Base-by-base conservation (phyloP, 1,140 invertebrate genomes). In the Lasioglossum baleicum region DNA sequence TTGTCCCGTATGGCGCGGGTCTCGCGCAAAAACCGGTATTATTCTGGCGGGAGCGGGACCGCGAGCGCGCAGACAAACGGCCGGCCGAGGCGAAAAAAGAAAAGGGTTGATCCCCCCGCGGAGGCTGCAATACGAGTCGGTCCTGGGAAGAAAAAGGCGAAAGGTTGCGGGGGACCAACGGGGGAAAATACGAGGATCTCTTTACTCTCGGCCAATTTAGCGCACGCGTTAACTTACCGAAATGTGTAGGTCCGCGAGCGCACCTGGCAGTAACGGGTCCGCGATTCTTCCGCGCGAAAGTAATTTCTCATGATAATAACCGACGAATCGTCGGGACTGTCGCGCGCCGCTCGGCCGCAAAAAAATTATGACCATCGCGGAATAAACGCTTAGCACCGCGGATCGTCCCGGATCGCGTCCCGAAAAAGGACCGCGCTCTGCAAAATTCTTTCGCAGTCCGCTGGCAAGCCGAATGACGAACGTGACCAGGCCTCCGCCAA, bases 351-450 rank as follows among this genome's bases (percentile, higher is more conserved):
- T 48, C 53, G 40, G 48, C 58, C 56, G 53, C 31, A 78, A 65
- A 75, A 48, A 63, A 81, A 75, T 81, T 76, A 84, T 72, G 82
- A 48, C 71, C 51, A n/a, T 22, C 58, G 42, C 63, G 77, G 63
- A 84, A 84, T 84, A 84, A 84, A 80, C 68, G 83, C 83, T 84
- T 84, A 81, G 58, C 10, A 10, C 63, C 80, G 35, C 35, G 77
- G 72, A 58, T 58, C 51, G 17, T 66, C 68, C 71, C 74, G 80
- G 61, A 53, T 31, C 56, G n/a, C 60, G 56, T 20, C 68, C 53
- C 48, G 48, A 67, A 58, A 68, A 26, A 26, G 17, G 63, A 60
- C 44, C 60, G 58, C 60, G 60, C 20, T 56, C 67, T 44, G 72
- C 65, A 67, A 56, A 80, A 84, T 80, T 69, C 40, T 79, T 61